Conservation (phyloP, 2,888 invertebrate species). For the Timema podura region DNA sequence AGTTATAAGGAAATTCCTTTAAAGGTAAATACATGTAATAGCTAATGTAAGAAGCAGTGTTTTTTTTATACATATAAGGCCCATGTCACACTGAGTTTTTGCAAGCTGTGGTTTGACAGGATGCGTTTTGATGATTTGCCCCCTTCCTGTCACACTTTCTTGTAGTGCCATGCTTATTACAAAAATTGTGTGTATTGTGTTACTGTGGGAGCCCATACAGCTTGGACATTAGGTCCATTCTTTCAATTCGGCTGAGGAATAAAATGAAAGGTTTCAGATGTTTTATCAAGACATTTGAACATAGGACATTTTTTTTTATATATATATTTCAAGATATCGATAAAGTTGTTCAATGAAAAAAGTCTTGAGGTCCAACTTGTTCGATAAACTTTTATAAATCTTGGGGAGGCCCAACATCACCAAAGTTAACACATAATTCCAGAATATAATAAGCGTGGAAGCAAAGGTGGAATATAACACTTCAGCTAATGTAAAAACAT, state of each 20-base stretch:
- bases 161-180: too few relatives aligned
- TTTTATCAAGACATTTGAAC: neutral
- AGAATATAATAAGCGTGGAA: neutral
- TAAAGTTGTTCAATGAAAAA: too few relatives aligned
- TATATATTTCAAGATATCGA: neutral
- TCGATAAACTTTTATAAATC: neutral
- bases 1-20: too few relatives aligned
- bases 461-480: neutral
- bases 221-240: neutral
- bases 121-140: too few relatives aligned
- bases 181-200: neutral
- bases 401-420: neutral
- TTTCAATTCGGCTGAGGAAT: neutral
- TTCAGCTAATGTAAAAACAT: too few relatives aligned
- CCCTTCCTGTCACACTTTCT: too few relatives aligned
- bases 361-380: neutral
- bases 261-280: slow-evolving; percentile 1
- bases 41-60: too few relatives aligned
- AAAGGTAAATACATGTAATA: too few relatives aligned
- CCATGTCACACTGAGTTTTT: too few relatives aligned
- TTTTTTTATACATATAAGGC: too few relatives aligned
- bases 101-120: too few relatives aligned
- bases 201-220: neutral
- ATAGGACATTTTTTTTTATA: neutral
- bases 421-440: neutral